A percentile compares a stretch with the other conserved stretches of the same genome.
phyloP scores from a whole-genome alignment of 2,797 vertebrate genomes.

The Siniperca undulata region DNA sequence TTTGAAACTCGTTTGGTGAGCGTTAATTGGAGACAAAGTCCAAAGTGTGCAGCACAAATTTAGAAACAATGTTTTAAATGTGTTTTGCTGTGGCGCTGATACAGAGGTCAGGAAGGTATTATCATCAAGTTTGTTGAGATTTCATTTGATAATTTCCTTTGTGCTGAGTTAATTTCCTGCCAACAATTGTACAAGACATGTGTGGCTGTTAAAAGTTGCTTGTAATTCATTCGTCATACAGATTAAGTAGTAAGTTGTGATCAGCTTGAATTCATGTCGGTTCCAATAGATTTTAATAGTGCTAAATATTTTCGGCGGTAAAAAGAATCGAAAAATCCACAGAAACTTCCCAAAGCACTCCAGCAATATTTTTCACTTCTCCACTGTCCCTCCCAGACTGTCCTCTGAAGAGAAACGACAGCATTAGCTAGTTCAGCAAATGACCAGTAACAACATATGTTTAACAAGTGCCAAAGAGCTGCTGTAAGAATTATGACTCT shows the following conservation, averaged over 20 bases:
- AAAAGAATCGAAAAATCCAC: neutral
- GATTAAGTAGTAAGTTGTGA: neutral
- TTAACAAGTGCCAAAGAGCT: neutral
- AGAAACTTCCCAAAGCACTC: neutral
- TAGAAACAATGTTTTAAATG: neutral
- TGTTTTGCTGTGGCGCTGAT: constrained; percentile 12
- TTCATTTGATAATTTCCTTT: constrained; percentile 6
- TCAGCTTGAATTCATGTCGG: neutral
- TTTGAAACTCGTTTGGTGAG: neutral
- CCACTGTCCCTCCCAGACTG: neutral
- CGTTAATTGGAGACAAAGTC: constrained; percentile 3
- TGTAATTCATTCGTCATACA: neutral
- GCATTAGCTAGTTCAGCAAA: neutral
- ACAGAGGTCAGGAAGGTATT: neutral
- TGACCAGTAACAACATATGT: neutral
- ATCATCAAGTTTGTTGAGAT: neutral
- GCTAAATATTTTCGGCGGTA: neutral
- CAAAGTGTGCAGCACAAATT: constrained; percentile 1
- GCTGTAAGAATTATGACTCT: neutral
- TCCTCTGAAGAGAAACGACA: neutral
- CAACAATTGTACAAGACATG: neutral
- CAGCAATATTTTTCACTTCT: neutral
- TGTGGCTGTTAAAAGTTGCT: neutral
- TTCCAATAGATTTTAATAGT: neutral
- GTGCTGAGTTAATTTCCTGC: neutral